Conservation (phyloP, 2,113 vertebrate species). For the Nothobranchius furzeri region DNA sequence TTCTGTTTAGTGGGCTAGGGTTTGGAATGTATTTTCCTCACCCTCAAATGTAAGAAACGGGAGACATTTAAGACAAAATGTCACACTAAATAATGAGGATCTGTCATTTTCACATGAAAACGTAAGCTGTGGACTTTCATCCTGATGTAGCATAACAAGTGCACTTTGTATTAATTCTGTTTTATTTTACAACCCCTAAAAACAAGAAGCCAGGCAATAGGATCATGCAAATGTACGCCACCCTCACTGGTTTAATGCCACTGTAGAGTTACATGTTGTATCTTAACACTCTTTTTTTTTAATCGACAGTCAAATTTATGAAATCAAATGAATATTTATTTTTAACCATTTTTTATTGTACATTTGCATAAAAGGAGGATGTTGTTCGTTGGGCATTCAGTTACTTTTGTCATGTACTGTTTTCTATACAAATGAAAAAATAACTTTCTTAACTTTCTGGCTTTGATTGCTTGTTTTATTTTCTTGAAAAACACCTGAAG, state of each 20-base stretch:
- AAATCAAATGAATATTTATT: conserved; percentile 75
- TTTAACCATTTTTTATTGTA: conserved; percentile 56
- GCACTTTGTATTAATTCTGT: conserved; percentile 56
- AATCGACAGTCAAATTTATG: conserved; percentile 38
- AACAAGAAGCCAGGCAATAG: conserved; percentile 17
- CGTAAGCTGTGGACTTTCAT: conserved; percentile 34
- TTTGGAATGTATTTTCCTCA: conserved; percentile 37
- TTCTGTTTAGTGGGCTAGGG: conserved; percentile 38
- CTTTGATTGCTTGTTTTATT: conserved; percentile 10
- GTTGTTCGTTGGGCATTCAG: conserved; percentile 36
- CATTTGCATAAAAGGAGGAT: conserved; percentile 52
- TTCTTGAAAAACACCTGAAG: neutral
- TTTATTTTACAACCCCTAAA: conserved; percentile 22
- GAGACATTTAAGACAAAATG: conserved; percentile 50
- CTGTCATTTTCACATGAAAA: conserved; percentile 18
- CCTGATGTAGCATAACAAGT: conserved; percentile 38
- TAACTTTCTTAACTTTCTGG: conserved; percentile 47
- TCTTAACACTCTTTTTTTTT: conserved; percentile 17
- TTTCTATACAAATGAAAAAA: conserved; percentile 67
- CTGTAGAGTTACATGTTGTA: conserved; percentile 35
- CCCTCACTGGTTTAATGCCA: conserved; percentile 26
- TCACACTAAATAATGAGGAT: conserved; percentile 6
- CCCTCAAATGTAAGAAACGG: conserved; percentile 29
- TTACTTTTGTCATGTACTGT: conserved; percentile 43
- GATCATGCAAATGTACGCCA: conserved; percentile 21